Conservation (phyloP, 1,140 invertebrate species). For the Bombus sylvicola region DNA sequence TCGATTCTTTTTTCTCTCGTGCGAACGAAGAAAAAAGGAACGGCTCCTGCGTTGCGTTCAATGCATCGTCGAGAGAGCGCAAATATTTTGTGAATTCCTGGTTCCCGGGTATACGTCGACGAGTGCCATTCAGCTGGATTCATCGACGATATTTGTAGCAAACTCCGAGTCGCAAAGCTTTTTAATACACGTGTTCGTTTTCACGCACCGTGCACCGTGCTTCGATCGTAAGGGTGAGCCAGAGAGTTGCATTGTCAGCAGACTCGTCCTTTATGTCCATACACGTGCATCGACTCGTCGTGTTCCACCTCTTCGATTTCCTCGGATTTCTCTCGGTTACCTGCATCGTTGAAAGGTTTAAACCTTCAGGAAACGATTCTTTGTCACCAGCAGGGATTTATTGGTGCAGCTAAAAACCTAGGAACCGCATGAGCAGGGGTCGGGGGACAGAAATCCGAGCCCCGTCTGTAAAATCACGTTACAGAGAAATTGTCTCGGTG, state of each 20-base stretch:
- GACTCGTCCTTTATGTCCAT: constrained; percentile 31
- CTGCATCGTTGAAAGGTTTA: background rate
- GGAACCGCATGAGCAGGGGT: background rate
- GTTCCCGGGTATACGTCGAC: background rate
- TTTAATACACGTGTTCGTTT: constrained; percentile 7
- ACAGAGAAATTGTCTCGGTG: constrained; percentile 15
- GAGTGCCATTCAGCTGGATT: background rate
- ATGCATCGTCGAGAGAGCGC: background rate
- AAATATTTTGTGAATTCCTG: constrained; percentile 26
- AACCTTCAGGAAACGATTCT: constrained; percentile 10
- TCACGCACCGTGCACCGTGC: background rate
- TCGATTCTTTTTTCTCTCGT: background rate
- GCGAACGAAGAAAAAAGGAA: background rate
- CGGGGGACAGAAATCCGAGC: constrained; percentile 28
- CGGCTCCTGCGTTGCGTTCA: background rate
- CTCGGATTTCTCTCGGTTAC: constrained; percentile 17
- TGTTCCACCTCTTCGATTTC: background rate
- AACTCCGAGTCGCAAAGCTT: background rate
- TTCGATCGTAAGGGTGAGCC: background rate
- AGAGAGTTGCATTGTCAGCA: constrained; percentile 45
- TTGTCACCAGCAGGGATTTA: constrained; percentile 32
- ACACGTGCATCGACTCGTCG: constrained; percentile 1
- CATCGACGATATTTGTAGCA: constrained; percentile 31
- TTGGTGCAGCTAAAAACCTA: background rate
- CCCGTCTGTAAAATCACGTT: constrained; percentile 30